Percentiles rank a stretch among this genome's conserved stretches.
These are phyloP conservation scores for Craterocephalus amniculus DNA, from an alignment of 2,797 vertebrate species.

Conservation along the genomic window DNA sequence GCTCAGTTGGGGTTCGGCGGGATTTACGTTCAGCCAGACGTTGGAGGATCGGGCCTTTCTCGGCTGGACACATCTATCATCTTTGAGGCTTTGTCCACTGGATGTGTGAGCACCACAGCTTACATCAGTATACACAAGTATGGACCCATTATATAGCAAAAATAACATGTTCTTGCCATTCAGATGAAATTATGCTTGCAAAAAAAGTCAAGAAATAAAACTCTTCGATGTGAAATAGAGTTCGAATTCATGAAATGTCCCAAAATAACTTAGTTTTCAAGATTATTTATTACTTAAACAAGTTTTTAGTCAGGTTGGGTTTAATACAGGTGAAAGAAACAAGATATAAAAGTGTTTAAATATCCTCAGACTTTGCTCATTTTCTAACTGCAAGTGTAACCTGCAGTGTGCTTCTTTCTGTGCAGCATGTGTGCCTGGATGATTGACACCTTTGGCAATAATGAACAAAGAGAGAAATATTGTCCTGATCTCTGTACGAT, in stretches of 20 bases:
- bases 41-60: conserved; percentile 95
- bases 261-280: too few species aligned
- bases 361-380: background rate
- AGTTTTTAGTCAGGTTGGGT: background rate
- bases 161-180: background rate
- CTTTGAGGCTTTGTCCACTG: conserved; percentile 96
- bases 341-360: background rate
- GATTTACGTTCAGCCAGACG: conserved; percentile 89
- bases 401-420: conserved; percentile 8
- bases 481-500: conserved; percentile 93
- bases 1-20: conserved; percentile 95
- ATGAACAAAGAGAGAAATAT: conserved; percentile 88
- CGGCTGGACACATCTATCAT: conserved; percentile 93
- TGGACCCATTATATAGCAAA: conserved; percentile 36
- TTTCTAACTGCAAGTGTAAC: background rate
- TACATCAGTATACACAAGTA: conserved; percentile 99
- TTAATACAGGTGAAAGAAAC: background rate
- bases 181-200: background rate
- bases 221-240: background rate
- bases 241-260: too few species aligned
- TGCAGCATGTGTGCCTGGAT: conserved; percentile 98
- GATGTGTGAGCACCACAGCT: conserved; percentile 95
- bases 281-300: background rate
- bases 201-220: background rate
- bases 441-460: conserved; percentile 92